Conservation (phyloP, 2,113 vertebrate species). For the Cheilinus undulatus region DNA sequence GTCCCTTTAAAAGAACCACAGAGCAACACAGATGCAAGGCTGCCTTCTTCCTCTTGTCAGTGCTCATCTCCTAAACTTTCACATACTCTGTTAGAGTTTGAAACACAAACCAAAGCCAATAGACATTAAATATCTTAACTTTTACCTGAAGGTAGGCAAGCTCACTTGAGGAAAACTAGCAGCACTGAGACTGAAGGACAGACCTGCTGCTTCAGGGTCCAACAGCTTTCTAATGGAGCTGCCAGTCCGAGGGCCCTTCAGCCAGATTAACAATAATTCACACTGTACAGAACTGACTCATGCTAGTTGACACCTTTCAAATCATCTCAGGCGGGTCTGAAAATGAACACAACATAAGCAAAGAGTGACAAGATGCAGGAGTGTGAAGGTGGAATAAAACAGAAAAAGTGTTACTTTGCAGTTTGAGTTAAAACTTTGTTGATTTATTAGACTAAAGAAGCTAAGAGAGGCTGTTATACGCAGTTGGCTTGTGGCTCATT, state of each 20-base stretch:
- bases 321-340: too few relatives aligned
- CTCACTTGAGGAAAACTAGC: slow-evolving; percentile 24
- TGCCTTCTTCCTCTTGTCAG: background rate
- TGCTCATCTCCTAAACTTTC: background rate
- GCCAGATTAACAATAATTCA: too few relatives aligned
- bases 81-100: background rate
- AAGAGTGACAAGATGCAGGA: too few relatives aligned
- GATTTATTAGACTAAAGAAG: too few relatives aligned
- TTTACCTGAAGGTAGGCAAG: slow-evolving; percentile 34
- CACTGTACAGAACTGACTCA: too few relatives aligned
- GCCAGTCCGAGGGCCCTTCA: slow-evolving; percentile 37
- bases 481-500: too few relatives aligned
- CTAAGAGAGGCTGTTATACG: too few relatives aligned
- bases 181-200: slow-evolving; percentile 32
- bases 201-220: slow-evolving; percentile 36
- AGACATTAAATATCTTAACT: slow-evolving; percentile 34
- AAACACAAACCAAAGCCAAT: slow-evolving; percentile 10
- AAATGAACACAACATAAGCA: too few relatives aligned
- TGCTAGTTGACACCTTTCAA: too few relatives aligned
- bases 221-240: slow-evolving; percentile 44
- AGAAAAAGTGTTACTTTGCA: too few relatives aligned
- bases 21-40: background rate
- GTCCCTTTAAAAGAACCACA: background rate
- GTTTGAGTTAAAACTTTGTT: too few relatives aligned
- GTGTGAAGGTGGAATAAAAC: too few relatives aligned